A percentile compares a stretch with the other conserved stretches of the same genome.
Conservation (phyloP, 2,113 vertebrate species). For the Oreocharis arfaki region DNA sequence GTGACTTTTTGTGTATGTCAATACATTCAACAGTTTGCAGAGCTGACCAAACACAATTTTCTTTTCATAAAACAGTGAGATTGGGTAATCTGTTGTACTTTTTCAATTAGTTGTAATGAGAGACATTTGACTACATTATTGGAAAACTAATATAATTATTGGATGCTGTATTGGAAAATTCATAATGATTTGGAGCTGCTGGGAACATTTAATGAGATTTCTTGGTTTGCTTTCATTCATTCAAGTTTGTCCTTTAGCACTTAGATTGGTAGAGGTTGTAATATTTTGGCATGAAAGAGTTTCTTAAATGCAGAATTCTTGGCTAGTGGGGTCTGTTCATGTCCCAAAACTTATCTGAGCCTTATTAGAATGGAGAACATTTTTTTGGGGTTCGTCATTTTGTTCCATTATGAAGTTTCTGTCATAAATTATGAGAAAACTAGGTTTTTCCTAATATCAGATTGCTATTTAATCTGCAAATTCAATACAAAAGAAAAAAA, state of each 20-base stretch:
- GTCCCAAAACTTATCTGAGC: not conserved
- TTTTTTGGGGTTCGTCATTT: not conserved
- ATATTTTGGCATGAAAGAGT: not conserved
- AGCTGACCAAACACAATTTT: not conserved
- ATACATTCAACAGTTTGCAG: not conserved
- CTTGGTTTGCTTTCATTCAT: slow-evolving; percentile 44
- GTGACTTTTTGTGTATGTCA: not conserved
- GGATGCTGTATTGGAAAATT: slow-evolving; percentile 19
- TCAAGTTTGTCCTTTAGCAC: slow-evolving; percentile 20
- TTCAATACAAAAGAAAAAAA: not conserved
- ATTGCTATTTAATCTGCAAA: not conserved
- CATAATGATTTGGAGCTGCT: slow-evolving; percentile 44
- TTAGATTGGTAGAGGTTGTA: not conserved
- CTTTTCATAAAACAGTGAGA: not conserved
- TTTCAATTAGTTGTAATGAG: slow-evolving; percentile 44
- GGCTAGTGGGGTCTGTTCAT: not conserved
- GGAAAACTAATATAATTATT: slow-evolving; percentile 55
- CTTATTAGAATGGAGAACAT: not conserved
- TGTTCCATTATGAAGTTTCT: not conserved
- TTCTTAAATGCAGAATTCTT: not conserved
- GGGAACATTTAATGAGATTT: slow-evolving; percentile 63
- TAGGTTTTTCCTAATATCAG: not conserved
- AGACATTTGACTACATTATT: slow-evolving; percentile 53
- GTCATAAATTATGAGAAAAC: not conserved
- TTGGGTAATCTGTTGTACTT: not conserved